A percentile compares a stretch with the other conserved stretches of the same genome.
Evolutionary conservation across 2,888 invertebrate genomes (phyloP).

Genomic region (Caenorhabditis sp.): DNA sequence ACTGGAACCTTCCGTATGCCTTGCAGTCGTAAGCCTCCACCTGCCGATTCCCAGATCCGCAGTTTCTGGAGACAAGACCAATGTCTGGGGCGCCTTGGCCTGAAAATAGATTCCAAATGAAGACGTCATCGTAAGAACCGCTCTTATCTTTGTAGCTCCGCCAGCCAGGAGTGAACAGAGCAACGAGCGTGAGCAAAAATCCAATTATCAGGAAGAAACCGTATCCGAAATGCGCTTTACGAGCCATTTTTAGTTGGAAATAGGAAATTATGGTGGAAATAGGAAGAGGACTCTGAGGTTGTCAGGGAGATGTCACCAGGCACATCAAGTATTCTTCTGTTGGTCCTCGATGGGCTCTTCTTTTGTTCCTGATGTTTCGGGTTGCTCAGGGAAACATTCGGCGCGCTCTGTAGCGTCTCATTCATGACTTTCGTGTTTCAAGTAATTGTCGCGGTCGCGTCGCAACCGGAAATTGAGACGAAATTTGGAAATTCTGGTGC

Average conservation of each 20-base stretch:
- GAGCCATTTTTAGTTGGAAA: slow-evolving; percentile 9
- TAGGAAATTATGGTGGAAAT: background rate
- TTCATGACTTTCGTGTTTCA: no score
- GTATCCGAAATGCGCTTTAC: slow-evolving; percentile 55
- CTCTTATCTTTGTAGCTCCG: slow-evolving; percentile 63
- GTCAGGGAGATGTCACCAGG: slow-evolving; percentile 1
- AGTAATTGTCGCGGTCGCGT: no score
- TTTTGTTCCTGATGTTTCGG: slow-evolving; percentile 9
- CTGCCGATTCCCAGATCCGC: slow-evolving; percentile 64
- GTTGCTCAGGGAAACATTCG: background rate
- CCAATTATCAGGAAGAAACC: slow-evolving; percentile 64
- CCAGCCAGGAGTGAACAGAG: slow-evolving; percentile 76
- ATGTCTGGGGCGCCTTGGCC: slow-evolving; percentile 65
- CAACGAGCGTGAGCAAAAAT: slow-evolving; percentile 65
- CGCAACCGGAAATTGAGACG: no score
- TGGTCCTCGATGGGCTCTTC: slow-evolving; percentile 18
- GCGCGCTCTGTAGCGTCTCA: no score
- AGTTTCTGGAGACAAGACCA: slow-evolving; percentile 69
- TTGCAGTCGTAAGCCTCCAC: slow-evolving; percentile 65
- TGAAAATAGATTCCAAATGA: slow-evolving; percentile 37
- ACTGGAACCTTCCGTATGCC: slow-evolving; percentile 59
- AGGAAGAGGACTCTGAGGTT: background rate
- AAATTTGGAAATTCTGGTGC: no score
- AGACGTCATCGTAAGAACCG: slow-evolving; percentile 10
- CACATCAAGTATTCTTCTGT: slow-evolving; percentile 16